These are phyloP conservation scores for Oryzias javanicus DNA, from an alignment of 2,113 vertebrate species.

Conservation along the genomic window DNA sequence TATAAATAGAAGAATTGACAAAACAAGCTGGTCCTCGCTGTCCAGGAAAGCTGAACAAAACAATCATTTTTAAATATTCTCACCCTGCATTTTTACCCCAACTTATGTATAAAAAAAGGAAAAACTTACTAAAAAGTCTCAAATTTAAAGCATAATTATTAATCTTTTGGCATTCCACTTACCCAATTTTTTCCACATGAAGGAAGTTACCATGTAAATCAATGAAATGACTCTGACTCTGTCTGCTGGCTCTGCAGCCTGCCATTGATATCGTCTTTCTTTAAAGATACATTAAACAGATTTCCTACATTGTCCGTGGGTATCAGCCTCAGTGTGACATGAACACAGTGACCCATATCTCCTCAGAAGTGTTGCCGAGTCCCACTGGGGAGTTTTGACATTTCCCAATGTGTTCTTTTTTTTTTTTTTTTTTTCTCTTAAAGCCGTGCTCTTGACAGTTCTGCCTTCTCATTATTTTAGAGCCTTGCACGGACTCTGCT, in stretches of 20 bases:
- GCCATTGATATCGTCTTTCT: slow-evolving; percentile 26
- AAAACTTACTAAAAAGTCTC: too few relatives aligned
- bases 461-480: slow-evolving; percentile 60
- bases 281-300: slow-evolving; percentile 56
- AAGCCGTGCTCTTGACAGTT: slow-evolving; percentile 55
- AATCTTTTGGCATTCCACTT: too few relatives aligned
- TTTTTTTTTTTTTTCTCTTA: slow-evolving; percentile 35
- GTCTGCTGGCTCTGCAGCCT: slow-evolving; percentile 13
- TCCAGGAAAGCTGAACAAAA: too few relatives aligned
- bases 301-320: slow-evolving; percentile 56
- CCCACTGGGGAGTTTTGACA: slow-evolving; percentile 69
- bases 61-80: too few relatives aligned
- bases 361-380: slow-evolving; percentile 54
- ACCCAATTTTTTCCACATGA: too few relatives aligned
- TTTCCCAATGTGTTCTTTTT: slow-evolving; percentile 65
- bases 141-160: too few relatives aligned
- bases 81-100: not conserved
- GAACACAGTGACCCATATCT: slow-evolving; percentile 69
- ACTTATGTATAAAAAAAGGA: not conserved
- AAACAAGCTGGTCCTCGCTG: too few relatives aligned
- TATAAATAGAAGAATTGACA: too few relatives aligned
- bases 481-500: slow-evolving; percentile 39
- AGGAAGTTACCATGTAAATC: too few relatives aligned
- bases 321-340: slow-evolving; percentile 52
- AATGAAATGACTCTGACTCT: slow-evolving; percentile 18